Conservation (phyloP, 1,140 invertebrate species). For the Gryllus bimaculatus region DNA sequence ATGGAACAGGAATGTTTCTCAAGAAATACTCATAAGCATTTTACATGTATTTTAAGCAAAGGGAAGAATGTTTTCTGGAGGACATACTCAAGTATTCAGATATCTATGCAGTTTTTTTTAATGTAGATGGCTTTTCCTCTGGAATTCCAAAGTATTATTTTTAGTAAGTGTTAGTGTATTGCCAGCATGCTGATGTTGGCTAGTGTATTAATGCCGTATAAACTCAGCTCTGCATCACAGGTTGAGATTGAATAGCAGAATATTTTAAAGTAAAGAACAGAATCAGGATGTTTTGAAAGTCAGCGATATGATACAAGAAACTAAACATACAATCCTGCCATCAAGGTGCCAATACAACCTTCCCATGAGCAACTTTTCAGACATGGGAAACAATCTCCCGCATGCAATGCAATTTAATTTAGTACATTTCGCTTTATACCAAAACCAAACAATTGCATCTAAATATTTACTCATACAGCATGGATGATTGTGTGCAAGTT, state of each 20-base stretch:
- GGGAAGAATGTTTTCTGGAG: slow-evolving; percentile 15
- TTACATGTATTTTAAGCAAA: slow-evolving; percentile 12
- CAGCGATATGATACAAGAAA: neutral
- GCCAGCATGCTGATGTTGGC: slow-evolving; percentile 2
- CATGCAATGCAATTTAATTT: slow-evolving; percentile 16
- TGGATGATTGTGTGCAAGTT: slow-evolving; percentile 7
- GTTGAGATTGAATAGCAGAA: slow-evolving; percentile 12
- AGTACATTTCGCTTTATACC: slow-evolving; percentile 19
- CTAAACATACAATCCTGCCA: slow-evolving; percentile 20
- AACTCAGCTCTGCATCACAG: slow-evolving; percentile 6
- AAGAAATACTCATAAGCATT: slow-evolving; percentile 6
- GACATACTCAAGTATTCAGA: slow-evolving; percentile 10
- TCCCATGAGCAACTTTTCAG: neutral
- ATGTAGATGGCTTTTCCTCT: slow-evolving; percentile 7
- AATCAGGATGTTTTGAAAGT: slow-evolving; percentile 2
- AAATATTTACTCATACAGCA: slow-evolving; percentile 9
- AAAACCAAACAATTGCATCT: slow-evolving; percentile 12
- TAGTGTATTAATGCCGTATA: slow-evolving; percentile 10
- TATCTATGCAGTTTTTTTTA: slow-evolving; percentile 1
- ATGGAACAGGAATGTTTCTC: neutral
- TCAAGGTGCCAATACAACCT: slow-evolving; percentile 20
- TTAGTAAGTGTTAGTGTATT: slow-evolving; percentile 13
- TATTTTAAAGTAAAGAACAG: slow-evolving; percentile 6
- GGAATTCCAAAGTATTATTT: slow-evolving; percentile 15
- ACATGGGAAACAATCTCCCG: slow-evolving; percentile 2